These are phyloP conservation scores for Mormyrops attenuatus DNA, from an alignment of 2,797 vertebrate genomes.

Conservation along the genomic window DNA sequence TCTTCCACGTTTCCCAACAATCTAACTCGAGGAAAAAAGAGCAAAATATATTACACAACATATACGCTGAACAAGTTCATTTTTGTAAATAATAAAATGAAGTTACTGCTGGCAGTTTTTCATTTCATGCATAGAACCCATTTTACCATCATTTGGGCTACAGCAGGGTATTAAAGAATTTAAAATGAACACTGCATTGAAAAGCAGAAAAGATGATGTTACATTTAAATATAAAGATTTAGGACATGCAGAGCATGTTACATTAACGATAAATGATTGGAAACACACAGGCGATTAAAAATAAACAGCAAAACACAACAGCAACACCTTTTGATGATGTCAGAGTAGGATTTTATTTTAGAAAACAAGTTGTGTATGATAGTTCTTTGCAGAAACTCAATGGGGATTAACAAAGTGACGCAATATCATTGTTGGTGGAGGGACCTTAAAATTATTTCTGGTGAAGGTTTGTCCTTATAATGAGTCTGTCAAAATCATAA, in stretches of 20 bases:
- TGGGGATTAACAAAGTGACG: neutral
- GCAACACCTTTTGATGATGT: neutral
- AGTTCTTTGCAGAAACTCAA: neutral
- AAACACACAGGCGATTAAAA: neutral
- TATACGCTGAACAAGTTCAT: neutral
- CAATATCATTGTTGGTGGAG: neutral
- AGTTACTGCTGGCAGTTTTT: neutral
- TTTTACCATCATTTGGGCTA: neutral
- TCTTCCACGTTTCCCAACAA: neutral
- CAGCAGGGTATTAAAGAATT: neutral
- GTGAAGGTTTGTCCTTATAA: neutral
- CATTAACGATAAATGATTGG: neutral
- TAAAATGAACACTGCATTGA: neutral
- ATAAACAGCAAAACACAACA: neutral
- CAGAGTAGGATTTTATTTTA: neutral
- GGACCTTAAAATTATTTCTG: neutral
- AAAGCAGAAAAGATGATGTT: neutral
- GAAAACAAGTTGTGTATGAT: no score
- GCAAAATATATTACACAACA: neutral
- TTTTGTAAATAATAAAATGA: conserved; percentile 5
- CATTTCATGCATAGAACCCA: neutral
- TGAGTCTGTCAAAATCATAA: neutral
- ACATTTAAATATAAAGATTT: neutral
- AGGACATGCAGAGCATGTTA: neutral
- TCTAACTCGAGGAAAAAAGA: neutral